phyloP scores from a whole-genome alignment of 1,140 invertebrate genomes.

The Leguminivora glycinivorella region DNA sequence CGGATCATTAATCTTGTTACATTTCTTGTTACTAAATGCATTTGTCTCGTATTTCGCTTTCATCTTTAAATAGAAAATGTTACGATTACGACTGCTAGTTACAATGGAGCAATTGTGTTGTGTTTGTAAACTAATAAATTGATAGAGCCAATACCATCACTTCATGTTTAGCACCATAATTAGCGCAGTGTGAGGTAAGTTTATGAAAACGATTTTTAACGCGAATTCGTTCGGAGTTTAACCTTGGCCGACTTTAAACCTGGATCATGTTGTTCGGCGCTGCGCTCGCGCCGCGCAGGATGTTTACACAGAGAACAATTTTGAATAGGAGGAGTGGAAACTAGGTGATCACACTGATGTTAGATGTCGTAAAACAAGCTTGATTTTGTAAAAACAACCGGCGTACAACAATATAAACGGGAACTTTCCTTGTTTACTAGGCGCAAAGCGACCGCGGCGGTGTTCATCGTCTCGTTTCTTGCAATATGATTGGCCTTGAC shows the following conservation, averaged over 20 bases:
- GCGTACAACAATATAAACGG: constrained; percentile 21
- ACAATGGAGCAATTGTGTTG: constrained; percentile 20
- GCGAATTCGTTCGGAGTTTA: constrained; percentile 22
- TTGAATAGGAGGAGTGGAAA: constrained; percentile 42
- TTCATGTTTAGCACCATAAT: constrained; percentile 15
- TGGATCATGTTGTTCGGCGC: constrained; percentile 54
- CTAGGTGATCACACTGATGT: constrained; percentile 24
- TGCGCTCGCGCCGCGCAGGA: constrained; percentile 34
- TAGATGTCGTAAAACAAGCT: constrained; percentile 34
- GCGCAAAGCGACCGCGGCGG: not conserved
- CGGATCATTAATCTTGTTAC: constrained; percentile 7
- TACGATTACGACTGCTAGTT: not conserved
- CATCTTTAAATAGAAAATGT: constrained; percentile 25
- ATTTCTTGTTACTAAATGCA: constrained; percentile 6
- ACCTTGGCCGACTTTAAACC: constrained; percentile 63
- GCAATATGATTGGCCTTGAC: constrained; percentile 27
- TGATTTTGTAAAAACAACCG: constrained; percentile 22
- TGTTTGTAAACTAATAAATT: constrained; percentile 17
- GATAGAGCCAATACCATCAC: constrained; percentile 17
- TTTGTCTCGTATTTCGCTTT: constrained; percentile 14
- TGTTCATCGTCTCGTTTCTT: constrained; percentile 7
- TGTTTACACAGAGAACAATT: constrained; percentile 60
- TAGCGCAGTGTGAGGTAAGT: not conserved
- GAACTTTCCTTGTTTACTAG: constrained; percentile 22
- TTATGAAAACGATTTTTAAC: constrained; percentile 2